Conservation (phyloP, 53 echinoderm and acorn worm species). For the Astropecten irregularis region DNA sequence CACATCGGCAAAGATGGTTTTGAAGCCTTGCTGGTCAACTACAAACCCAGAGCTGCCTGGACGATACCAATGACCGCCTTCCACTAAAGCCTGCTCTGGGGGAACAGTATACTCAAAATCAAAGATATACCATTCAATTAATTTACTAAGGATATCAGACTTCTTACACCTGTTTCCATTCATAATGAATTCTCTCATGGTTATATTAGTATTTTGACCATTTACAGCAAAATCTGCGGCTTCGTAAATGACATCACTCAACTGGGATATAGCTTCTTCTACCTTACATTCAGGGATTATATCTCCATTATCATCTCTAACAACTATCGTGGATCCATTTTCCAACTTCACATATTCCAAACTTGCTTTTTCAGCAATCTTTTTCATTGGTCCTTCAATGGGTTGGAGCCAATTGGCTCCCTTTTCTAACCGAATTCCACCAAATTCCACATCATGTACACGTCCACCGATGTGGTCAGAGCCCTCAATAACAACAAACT, state of each 20-base stretch:
- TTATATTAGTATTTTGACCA: background rate
- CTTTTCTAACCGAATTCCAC: slow-evolving; percentile 17
- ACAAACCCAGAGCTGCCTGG: slow-evolving; percentile 25
- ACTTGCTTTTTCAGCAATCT: slow-evolving; percentile 1
- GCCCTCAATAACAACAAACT: slow-evolving; percentile 52
- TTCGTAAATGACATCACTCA: background rate
- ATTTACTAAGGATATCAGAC: slow-evolving; percentile 13
- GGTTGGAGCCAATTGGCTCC: slow-evolving; percentile 57
- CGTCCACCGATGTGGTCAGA: slow-evolving; percentile 46
- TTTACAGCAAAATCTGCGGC: slow-evolving; percentile 24
- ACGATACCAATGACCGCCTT: background rate
- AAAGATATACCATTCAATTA: slow-evolving; percentile 42
- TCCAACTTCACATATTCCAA: background rate
- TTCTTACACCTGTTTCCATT: background rate
- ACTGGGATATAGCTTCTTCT: background rate
- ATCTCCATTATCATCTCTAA: background rate
- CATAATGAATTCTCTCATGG: slow-evolving; percentile 9
- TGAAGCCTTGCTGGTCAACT: slow-evolving; percentile 59
- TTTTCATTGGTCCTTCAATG: background rate
- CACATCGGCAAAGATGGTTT: slow-evolving; percentile 45
- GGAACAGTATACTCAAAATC: slow-evolving; percentile 50
- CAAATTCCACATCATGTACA: slow-evolving; percentile 52
- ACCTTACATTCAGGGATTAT: background rate
- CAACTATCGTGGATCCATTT: background rate
- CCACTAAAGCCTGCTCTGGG: slow-evolving; percentile 34